Percentiles rank a stretch among this genome's conserved stretches.
phyloP scores from a whole-genome alignment of 2,113 vertebrate species.

The Sorex fumeus region DNA sequence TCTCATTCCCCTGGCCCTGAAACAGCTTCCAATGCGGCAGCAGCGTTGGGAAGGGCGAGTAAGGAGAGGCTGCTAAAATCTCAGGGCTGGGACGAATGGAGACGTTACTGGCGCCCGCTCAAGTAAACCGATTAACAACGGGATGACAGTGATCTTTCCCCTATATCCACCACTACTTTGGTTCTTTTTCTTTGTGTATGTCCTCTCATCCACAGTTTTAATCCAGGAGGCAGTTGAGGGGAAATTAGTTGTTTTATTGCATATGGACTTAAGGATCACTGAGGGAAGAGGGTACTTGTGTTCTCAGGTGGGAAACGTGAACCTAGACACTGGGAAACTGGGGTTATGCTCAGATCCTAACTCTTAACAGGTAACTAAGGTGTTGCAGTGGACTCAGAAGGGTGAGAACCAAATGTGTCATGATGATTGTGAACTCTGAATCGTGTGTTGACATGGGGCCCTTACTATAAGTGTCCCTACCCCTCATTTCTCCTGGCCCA shows the following conservation, averaged over 20 bases:
- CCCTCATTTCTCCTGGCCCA: not conserved
- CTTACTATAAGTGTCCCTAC: not conserved
- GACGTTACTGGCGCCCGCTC: too few relatives aligned
- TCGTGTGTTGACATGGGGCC: not conserved
- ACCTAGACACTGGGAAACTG: conserved; percentile 47
- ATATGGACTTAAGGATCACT: conserved; percentile 52
- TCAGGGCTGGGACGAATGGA: too few relatives aligned
- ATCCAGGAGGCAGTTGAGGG: conserved; percentile 34
- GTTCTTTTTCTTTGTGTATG: conserved; percentile 54
- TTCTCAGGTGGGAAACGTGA: conserved; percentile 59
- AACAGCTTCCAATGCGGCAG: too few relatives aligned
- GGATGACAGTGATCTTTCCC: too few relatives aligned
- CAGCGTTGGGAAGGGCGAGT: too few relatives aligned
- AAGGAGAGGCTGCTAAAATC: too few relatives aligned
- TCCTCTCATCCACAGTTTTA: conserved; percentile 64
- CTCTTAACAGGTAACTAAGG: conserved; percentile 70
- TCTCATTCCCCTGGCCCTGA: too few relatives aligned
- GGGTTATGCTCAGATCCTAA: conserved; percentile 41
- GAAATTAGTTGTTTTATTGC: conserved; percentile 57
- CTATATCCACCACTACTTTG: conserved; percentile 31
- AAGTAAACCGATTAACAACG: too few relatives aligned
- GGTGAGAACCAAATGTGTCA: conserved; percentile 1
- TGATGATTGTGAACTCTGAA: conserved; percentile 6
- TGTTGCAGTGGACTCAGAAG: conserved; percentile 50
- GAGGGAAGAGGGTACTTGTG: conserved; percentile 15